Conservation (phyloP, 2,797 vertebrate genomes). For the Poeciliopsis presidionis region DNA sequence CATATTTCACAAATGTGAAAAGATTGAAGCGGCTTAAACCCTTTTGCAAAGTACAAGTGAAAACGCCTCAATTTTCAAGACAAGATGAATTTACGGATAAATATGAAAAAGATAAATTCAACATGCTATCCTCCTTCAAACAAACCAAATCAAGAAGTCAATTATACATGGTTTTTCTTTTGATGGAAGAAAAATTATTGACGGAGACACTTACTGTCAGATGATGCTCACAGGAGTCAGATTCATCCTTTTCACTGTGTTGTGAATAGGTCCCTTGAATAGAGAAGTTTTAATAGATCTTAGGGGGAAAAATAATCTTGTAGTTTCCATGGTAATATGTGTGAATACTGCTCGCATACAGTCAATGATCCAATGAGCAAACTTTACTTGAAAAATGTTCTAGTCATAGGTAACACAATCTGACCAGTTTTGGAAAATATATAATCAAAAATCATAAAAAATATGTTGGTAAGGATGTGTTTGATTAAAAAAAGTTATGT, state of each 20-base stretch:
- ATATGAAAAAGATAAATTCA: neutral
- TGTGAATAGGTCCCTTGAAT: slow-evolving; percentile 58
- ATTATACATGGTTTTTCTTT: neutral
- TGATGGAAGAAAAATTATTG: slow-evolving; percentile 32
- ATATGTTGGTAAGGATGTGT: neutral
- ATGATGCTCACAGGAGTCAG: slow-evolving; percentile 45
- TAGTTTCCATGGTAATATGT: slow-evolving; percentile 82
- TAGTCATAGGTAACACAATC: slow-evolving; percentile 25
- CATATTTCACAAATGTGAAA: neutral
- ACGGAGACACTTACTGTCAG: slow-evolving; percentile 33
- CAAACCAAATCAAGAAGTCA: neutral
- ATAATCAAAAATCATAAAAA: slow-evolving; percentile 16
- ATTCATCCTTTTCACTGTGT: slow-evolving; percentile 57
- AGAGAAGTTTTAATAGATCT: slow-evolving; percentile 68
- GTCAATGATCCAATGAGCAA: slow-evolving; percentile 48
- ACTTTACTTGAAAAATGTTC: slow-evolving; percentile 64
- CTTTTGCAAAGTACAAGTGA: neutral
- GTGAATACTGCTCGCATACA: slow-evolving; percentile 42
- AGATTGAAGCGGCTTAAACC: neutral
- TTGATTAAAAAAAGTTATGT: slow-evolving; percentile 17
- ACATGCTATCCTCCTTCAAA: neutral
- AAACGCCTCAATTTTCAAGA: neutral
- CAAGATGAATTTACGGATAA: neutral
- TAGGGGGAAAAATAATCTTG: slow-evolving; percentile 36
- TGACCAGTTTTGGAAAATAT: slow-evolving; percentile 26